Evolutionary conservation across 2,797 vertebrate genomes (phyloP), one percentile per base, ranked within the genome.

Genomic region (Amazona ochrocephala): DNA sequence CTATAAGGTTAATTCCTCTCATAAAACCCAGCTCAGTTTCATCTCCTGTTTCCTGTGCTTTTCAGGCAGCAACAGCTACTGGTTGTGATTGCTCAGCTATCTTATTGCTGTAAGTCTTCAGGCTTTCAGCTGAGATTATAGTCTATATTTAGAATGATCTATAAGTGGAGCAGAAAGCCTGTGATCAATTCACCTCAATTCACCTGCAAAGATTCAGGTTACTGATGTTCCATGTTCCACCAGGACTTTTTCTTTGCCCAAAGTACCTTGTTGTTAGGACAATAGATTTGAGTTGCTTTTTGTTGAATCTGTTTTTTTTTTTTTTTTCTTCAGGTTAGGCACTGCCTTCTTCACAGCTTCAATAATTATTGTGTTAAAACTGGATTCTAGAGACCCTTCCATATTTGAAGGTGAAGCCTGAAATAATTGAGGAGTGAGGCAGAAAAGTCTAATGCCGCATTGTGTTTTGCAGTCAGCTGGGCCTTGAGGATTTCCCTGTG

Each of bases 401-500:
- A 0, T 4, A 15, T 58, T 45, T 42, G 16, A 81, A 24, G 4
- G 13, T 14, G 18, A 71, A 58, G 39, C 39, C 42, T 19, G 15
- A 48, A 62, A 23, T 7, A 29, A 37, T 5, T 32, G 15, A 45
- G 61, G 62, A 62, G 14, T 7, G 18, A 5, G 0, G 0, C 2
- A 84, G 30, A 44, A 45, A 62, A 27, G 29, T 10, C 9, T 5
- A 4, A 47, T 20, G 18, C 9, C 8, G 0, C 19, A 6, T 93
- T 34, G 29, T 50, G 4, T 62, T 68, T 27, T 42, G 10, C 93
- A 98, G 98, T 48, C 98, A 98, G 96, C 90, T 98, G 64, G 98
- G 98, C 19, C 79, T 96, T 2, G 68, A 94, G 2, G 88, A 93
- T 50, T 97, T 98, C 72, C 98, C 98, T 0, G 96, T 97, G 61